Percentiles rank a stretch among this genome's conserved stretches.
Conservation (phyloP, 2,888 invertebrate genomes). For the Electrophaes corylata region DNA sequence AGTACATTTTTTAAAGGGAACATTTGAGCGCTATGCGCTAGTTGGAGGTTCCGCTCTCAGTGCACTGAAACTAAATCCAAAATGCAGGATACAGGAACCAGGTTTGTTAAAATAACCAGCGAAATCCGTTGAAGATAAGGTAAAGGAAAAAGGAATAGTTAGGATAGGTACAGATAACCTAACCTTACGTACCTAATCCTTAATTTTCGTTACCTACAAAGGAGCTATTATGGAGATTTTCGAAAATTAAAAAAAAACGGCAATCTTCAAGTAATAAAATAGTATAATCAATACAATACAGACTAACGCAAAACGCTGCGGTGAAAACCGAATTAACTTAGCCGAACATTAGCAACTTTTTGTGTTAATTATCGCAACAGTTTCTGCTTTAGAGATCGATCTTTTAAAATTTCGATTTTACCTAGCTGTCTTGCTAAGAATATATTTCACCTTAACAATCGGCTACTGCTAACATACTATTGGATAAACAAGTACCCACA, state of each 20-base stretch:
- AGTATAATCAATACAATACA: conserved; percentile 31
- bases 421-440: background rate
- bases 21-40: too few species aligned
- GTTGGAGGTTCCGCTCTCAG: too few species aligned
- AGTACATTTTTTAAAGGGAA: too few species aligned
- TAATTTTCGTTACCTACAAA: background rate
- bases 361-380: background rate
- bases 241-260: conserved; percentile 21
- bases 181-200: too few species aligned
- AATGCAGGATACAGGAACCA: too few species aligned
- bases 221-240: background rate
- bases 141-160: too few species aligned
- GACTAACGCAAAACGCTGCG: conserved; percentile 18
- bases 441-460: conserved; percentile 5
- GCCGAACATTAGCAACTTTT: background rate
- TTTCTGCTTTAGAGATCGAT: background rate
- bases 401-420: conserved; percentile 4
- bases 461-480: conserved; percentile 13
- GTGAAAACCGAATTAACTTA: conserved; percentile 6
- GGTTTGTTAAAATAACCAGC: too few species aligned
- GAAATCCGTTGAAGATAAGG: too few species aligned
- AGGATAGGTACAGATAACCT: too few species aligned
- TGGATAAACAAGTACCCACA: background rate
- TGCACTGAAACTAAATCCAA: too few species aligned
- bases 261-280: conserved; percentile 26